phyloP scores from a whole-genome alignment of 2,113 vertebrate genomes.

The Pontoporia blainvillei region DNA sequence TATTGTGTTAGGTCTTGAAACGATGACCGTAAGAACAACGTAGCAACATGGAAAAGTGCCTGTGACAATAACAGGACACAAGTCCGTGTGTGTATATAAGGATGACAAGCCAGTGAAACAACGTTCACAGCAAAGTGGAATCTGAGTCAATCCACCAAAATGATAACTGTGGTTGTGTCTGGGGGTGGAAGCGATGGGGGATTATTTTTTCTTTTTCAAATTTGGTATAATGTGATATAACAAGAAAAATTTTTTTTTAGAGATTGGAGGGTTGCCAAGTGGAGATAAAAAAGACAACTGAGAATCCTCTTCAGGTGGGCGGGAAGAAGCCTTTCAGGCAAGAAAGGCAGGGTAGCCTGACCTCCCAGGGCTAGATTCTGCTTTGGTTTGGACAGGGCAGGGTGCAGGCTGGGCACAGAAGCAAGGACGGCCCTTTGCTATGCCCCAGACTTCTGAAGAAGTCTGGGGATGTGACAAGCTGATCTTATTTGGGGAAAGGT shows the following conservation, averaged over 20 bases:
- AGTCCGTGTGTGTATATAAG: accelerated
- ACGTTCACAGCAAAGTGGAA: neutral
- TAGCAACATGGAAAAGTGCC: neutral
- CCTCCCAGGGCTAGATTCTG: neutral
- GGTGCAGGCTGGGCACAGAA: neutral
- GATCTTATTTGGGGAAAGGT: neutral
- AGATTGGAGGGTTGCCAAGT: neutral
- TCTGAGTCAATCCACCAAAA: neutral
- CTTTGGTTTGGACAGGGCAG: neutral
- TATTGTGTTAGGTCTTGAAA: neutral
- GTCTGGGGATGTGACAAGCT: neutral
- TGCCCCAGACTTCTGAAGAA: neutral
- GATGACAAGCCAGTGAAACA: no score
- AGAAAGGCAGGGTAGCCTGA: neutral
- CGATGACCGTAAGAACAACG: neutral
- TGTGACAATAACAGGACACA: neutral
- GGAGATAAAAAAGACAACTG: neutral
- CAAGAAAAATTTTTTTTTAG: neutral
- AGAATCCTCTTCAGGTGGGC: neutral
- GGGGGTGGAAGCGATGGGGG: no score
- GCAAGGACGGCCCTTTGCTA: neutral
- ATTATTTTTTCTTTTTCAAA: neutral
- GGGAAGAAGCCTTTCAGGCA: neutral
- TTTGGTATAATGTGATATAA: neutral
- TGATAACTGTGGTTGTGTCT: neutral